Evolutionary conservation across 2,888 invertebrate genomes (phyloP).

Genomic region (Macaria liturata): DNA sequence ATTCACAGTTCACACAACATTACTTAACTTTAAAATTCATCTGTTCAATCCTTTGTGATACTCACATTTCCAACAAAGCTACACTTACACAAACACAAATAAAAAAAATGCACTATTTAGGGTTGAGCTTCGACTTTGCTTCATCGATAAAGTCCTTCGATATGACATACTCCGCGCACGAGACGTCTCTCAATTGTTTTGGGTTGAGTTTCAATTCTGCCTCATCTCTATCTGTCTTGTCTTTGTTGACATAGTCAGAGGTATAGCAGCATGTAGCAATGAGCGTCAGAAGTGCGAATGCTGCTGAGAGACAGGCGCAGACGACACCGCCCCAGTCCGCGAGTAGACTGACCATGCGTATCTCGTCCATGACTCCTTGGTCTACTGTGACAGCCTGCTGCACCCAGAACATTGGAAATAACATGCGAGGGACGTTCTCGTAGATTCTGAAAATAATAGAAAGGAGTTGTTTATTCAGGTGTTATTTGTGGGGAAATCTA

Average conservation of each 20-base stretch:
- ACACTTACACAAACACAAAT: too few species aligned
- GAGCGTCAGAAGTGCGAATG: slow-evolving; percentile 76
- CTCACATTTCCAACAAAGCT: too few species aligned
- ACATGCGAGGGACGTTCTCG: slow-evolving; percentile 85
- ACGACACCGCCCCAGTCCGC: slow-evolving; percentile 68
- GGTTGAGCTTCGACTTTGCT: slow-evolving; percentile 64
- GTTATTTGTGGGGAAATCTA: too few species aligned
- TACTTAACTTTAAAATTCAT: too few species aligned
- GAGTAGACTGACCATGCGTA: slow-evolving; percentile 66
- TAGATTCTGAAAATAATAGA: slow-evolving; percentile 81
- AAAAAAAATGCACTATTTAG: slow-evolving; percentile 38
- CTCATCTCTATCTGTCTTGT: slow-evolving; percentile 59
- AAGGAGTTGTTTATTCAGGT: too few species aligned
- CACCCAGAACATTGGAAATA: slow-evolving; percentile 92
- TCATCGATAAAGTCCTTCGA: slow-evolving; percentile 58
- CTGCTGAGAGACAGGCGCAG: slow-evolving; percentile 72
- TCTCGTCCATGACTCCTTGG: slow-evolving; percentile 77
- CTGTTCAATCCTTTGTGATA: too few species aligned
- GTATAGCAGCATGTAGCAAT: slow-evolving; percentile 58
- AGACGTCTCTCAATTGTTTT: too few species aligned
- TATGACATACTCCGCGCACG: neutral
- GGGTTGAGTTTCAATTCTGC: slow-evolving; percentile 56
- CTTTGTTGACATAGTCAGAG: slow-evolving; percentile 48
- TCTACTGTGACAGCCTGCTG: slow-evolving; percentile 86
- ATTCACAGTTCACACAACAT: too few species aligned